These are phyloP conservation scores for Dynastes hyllus DNA, from an alignment of 2,888 invertebrate species.

Conservation along the genomic window DNA sequence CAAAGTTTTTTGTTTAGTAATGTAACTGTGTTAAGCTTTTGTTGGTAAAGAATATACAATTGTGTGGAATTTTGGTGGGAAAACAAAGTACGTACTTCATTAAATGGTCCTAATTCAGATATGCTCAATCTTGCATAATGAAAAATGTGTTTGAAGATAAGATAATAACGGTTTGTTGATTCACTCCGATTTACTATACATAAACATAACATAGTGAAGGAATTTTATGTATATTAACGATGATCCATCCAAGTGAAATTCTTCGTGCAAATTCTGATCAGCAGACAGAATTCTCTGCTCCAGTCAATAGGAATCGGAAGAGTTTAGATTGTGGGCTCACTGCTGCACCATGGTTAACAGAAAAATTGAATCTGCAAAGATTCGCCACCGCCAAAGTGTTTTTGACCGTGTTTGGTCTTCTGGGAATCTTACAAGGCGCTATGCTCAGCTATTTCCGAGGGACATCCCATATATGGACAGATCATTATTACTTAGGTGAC, in stretches of 20 bases:
- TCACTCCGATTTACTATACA: slow-evolving; percentile 7
- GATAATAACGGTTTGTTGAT: slow-evolving; percentile 32
- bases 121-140: background rate
- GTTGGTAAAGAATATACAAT: background rate
- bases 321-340: slow-evolving; percentile 73
- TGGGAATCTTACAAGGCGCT: slow-evolving; percentile 71
- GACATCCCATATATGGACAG: slow-evolving; percentile 72
- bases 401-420: slow-evolving; percentile 68
- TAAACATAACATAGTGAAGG: background rate
- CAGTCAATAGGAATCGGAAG: slow-evolving; percentile 58
- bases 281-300: slow-evolving; percentile 63
- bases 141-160: slow-evolving; percentile 11
- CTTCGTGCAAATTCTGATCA: slow-evolving; percentile 64
- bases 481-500: slow-evolving; percentile 70
- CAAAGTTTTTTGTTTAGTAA: no score
- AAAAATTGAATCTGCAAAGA: slow-evolving; percentile 69
- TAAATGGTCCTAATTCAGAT: background rate
- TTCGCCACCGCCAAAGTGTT: slow-evolving; percentile 72
- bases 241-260: slow-evolving; percentile 66
- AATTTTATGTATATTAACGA: slow-evolving; percentile 49
- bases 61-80: no score
- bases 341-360: slow-evolving; percentile 68
- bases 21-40: no score
- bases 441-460: slow-evolving; percentile 72
- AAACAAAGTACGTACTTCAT: no score